Evolutionary conservation across 2,888 invertebrate species (phyloP).

Genomic region (Apamea epomidion): DNA sequence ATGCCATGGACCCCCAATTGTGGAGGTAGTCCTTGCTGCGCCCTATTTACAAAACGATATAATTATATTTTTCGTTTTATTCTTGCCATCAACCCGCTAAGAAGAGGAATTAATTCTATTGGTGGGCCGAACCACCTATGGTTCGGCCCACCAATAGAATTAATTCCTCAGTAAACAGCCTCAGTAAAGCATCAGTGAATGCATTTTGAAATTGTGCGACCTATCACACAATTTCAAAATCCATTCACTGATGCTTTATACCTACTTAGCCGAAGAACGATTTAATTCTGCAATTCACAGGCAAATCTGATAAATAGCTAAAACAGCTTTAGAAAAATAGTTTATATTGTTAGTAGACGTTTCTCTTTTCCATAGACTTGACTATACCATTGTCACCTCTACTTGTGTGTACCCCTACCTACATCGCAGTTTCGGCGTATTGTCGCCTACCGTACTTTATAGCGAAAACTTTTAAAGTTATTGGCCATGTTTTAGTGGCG

Average conservation of each 20-base stretch:
- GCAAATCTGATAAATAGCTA: background rate
- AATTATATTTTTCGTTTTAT: too few relatives aligned
- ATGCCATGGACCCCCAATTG: too few relatives aligned
- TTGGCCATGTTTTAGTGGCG: constrained; percentile 66
- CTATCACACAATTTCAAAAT: too few relatives aligned
- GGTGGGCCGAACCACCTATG: background rate
- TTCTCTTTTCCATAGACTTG: background rate
- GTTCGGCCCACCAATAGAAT: too few relatives aligned
- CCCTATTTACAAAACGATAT: too few relatives aligned
- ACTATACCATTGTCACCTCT: constrained; percentile 42
- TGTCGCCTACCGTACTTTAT: constrained; percentile 74
- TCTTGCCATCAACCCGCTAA: background rate
- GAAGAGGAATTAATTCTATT: background rate
- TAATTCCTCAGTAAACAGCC: too few relatives aligned
- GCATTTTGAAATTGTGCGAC: too few relatives aligned
- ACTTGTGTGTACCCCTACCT: background rate
- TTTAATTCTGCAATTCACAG: background rate
- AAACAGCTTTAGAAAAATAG: background rate
- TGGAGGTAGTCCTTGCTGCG: too few relatives aligned
- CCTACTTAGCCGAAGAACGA: background rate
- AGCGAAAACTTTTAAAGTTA: constrained; percentile 76
- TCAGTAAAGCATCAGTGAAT: too few relatives aligned
- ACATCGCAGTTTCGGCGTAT: constrained; percentile 63
- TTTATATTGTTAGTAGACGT: background rate
- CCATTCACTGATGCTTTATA: background rate